Evolutionary conservation across 1,140 invertebrate genomes (phyloP).

Genomic region (Microplitis mediator): DNA sequence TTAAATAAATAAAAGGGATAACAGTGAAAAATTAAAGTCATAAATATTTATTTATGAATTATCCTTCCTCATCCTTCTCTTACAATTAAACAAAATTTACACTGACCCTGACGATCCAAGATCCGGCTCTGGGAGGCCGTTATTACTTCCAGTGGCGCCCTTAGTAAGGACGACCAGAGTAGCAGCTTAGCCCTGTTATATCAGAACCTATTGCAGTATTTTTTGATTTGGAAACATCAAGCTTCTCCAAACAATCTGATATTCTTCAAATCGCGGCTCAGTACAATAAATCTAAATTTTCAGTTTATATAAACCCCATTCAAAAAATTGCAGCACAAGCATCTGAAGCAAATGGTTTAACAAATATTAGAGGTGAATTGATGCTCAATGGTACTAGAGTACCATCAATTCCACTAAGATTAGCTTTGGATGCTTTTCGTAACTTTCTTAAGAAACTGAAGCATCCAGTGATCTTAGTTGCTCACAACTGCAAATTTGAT

Average conservation of each 20-base stretch:
- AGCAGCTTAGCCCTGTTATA: too few species aligned
- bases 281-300: conserved; percentile 11
- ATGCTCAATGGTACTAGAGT: conserved; percentile 12
- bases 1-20: too few species aligned
- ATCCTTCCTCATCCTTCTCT: too few species aligned
- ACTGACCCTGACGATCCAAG: too few species aligned
- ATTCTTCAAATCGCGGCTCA: conserved; percentile 24
- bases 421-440: not conserved
- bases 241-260: conserved; percentile 4
- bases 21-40: too few species aligned
- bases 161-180: too few species aligned
- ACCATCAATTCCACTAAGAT: conserved; percentile 5
- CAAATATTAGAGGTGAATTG: conserved; percentile 20
- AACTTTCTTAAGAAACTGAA: not conserved
- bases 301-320: conserved; percentile 14
- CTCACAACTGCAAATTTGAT: conserved; percentile 16
- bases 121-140: too few species aligned
- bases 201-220: too few species aligned
- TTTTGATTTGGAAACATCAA: conserved; percentile 23
- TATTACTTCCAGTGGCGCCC: too few species aligned
- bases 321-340: conserved; percentile 20
- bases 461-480: not conserved
- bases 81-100: too few species aligned
- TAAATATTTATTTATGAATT: too few species aligned
- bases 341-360: conserved; percentile 7